phyloP scores from a whole-genome alignment of 2,888 invertebrate species.

The Parascotia fuliginaria region DNA sequence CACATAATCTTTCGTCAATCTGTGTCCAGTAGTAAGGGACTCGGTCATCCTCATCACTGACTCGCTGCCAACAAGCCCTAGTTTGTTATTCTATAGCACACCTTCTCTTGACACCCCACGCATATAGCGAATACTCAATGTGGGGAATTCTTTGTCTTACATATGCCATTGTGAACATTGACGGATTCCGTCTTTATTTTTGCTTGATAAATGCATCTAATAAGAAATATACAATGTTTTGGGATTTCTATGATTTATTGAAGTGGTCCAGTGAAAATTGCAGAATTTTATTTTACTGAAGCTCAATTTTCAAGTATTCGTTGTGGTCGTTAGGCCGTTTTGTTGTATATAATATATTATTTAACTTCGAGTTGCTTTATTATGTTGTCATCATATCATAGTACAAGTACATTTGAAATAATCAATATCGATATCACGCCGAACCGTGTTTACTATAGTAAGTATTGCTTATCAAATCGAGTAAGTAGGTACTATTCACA shows the following conservation, averaged over 20 bases:
- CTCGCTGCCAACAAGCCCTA: conserved; percentile 67
- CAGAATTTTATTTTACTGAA: background rate
- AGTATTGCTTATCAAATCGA: background rate
- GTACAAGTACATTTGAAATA: too few species aligned
- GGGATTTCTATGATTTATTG: background rate
- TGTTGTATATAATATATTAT: too few species aligned
- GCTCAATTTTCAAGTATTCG: too few species aligned
- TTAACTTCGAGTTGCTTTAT: too few species aligned
- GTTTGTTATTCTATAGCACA: conserved; percentile 78
- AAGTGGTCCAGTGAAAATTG: too few species aligned
- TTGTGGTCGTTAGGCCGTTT: too few species aligned
- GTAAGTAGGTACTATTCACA: background rate
- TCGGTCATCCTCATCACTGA: conserved; percentile 60
- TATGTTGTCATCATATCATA: too few species aligned
- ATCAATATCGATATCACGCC: too few species aligned
- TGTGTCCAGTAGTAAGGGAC: conserved; percentile 46
- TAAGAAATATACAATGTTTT: conserved; percentile 7
- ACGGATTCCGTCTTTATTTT: conserved; percentile 45
- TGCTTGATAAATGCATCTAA: conserved; percentile 32
- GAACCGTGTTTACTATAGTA: too few species aligned
- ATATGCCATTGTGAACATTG: conserved; percentile 33
- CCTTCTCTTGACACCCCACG: conserved; percentile 66
- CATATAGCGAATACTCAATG: conserved; percentile 78
- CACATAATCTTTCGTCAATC: conserved; percentile 13
- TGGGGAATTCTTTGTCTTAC: conserved; percentile 64